A percentile compares a stretch with the other conserved stretches of the same genome.
These are phyloP conservation scores for Chiloscyllium punctatum DNA, from an alignment of 2,797 vertebrate species.

Conservation along the genomic window DNA sequence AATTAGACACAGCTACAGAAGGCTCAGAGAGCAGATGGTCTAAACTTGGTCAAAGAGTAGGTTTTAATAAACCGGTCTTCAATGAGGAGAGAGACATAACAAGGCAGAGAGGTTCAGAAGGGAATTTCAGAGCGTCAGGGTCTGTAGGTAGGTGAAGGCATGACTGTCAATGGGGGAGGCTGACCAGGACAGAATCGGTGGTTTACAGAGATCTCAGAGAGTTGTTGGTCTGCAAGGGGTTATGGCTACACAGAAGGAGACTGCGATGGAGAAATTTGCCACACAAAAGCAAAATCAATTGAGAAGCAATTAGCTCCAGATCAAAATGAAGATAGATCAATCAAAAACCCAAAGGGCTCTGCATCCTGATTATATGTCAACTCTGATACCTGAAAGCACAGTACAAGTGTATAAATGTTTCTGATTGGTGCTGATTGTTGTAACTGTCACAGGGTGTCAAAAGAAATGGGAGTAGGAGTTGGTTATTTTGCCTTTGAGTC, in stretches of 20 bases:
- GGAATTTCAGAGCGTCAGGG: not conserved
- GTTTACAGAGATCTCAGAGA: not conserved
- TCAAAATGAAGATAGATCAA: not conserved
- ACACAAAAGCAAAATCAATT: no score
- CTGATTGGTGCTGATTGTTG: no score
- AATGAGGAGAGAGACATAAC: not conserved
- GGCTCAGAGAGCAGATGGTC: not conserved
- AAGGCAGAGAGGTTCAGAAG: no score
- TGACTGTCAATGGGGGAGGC: accelerated
- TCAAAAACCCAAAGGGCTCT: not conserved
- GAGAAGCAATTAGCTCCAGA: not conserved
- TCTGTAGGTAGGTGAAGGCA: no score
- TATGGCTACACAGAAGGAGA: not conserved
- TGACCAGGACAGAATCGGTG: not conserved
- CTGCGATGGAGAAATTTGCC: no score
- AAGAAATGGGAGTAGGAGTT: no score
- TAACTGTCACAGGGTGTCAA: no score
- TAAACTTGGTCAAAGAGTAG: not conserved
- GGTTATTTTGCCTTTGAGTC: no score
- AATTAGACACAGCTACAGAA: not conserved
- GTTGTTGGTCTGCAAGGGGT: not conserved
- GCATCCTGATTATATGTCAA: not conserved
- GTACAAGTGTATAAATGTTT: not conserved
- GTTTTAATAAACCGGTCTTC: not conserved
- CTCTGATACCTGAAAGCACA: not conserved